A percentile compares a stretch with the other conserved stretches of the same genome.
Evolutionary conservation across 2,113 vertebrate species (phyloP).

Genomic region (Serinus canaria): DNA sequence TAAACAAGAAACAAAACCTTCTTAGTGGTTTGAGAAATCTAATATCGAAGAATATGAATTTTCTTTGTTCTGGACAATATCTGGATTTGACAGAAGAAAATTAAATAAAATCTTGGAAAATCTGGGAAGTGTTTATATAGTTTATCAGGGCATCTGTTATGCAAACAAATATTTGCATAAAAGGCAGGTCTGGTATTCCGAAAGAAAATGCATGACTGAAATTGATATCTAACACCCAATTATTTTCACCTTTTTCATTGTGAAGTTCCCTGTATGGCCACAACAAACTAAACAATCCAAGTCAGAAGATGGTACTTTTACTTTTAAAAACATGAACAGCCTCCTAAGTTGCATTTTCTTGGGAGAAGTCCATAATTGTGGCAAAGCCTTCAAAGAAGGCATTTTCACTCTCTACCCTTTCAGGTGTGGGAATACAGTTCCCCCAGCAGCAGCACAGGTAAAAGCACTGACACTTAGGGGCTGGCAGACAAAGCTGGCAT

Average conservation of each 20-base stretch:
- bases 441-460: background rate
- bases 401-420: background rate
- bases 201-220: background rate
- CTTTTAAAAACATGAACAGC: background rate
- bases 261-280: background rate
- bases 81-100: background rate
- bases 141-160: background rate
- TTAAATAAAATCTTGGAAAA: background rate
- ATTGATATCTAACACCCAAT: background rate
- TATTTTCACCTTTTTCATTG: background rate
- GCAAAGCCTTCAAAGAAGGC: background rate
- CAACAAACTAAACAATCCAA: background rate
- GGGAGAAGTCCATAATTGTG: background rate
- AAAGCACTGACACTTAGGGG: background rate
- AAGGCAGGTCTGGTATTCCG: background rate
- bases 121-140: background rate
- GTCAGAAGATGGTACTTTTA: background rate
- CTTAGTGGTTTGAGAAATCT: background rate
- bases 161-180: background rate
- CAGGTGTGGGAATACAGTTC: background rate
- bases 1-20: background rate
- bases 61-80: background rate
- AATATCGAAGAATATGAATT: background rate
- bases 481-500: background rate
- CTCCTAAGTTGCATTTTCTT: background rate